Evolutionary conservation across 2,113 vertebrate genomes (phyloP), one percentile per base, ranked within the genome.

Genomic region (Carassius carassius): DNA sequence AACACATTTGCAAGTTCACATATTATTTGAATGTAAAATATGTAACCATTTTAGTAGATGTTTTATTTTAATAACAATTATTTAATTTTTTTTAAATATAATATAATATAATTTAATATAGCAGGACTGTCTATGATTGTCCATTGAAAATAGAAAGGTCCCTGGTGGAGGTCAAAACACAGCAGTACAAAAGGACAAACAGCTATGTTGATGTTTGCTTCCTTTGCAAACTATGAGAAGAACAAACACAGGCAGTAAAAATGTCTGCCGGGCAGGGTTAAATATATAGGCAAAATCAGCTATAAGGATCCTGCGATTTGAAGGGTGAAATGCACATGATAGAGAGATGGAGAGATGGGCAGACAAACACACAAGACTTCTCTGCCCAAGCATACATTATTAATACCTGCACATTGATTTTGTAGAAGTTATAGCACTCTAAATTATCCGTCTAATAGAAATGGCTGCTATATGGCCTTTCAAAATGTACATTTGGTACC

Each of bases 311-410:
- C 49, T 29, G 37, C 37, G 17, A 7, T 49, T 47, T 44, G 13
- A 29, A 80, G n/a, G 23, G 79, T 21, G 23, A 81, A 69, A 81
- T 80, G 58, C 17, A 23, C 58, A 47, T 69, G 14, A 51, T 37
- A 65, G 10, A 47, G 10, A 47, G 3, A 47, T 47, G 11, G 58
- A 49, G 13, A 58, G 60, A 67, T 41, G 47, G 41, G 51, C 44
- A 51, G 7, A 69, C 23, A 78, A 5, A 54, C 25, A 58, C 17
- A 78, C 19, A 37, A 3, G 47, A 14, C 35, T 79, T 79, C n/a
- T 17, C 44, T 70, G 16, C 17, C 19, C 63, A 23, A 67, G 25
- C 44, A 81, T 81, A 69, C 6, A 49, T 54, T 69, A 69, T n/a
- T 54, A 19, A 69, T 81, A 54, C 23, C 44, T 81, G 62, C 25